phyloP scores from a whole-genome alignment of 2,797 vertebrate species.

The Acestrorhynchus altus region DNA sequence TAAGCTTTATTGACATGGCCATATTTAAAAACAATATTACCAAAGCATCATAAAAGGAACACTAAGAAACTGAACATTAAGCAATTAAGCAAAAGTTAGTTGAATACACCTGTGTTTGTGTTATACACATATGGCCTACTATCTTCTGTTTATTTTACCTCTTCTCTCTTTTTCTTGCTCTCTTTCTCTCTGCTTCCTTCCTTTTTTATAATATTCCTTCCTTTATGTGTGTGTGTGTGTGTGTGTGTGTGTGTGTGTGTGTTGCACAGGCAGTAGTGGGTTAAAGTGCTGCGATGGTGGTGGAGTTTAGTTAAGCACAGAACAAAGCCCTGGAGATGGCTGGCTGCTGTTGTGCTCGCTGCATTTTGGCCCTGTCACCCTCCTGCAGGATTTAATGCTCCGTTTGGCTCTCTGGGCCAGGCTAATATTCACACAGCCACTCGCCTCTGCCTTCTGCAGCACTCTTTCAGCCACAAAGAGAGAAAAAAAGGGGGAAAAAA shows the following conservation, averaged over 20 bases:
- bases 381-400: conserved; percentile 96
- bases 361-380: conserved; percentile 90
- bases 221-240: conserved; percentile 61
- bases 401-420: conserved; percentile 91
- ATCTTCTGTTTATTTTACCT: not conserved
- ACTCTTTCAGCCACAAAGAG: conserved; percentile 1
- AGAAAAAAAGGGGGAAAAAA: not conserved
- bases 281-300: conserved; percentile 92
- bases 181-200: not conserved
- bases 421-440: conserved; percentile 78
- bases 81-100: too few species aligned
- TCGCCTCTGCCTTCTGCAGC: not conserved
- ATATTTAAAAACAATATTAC: too few species aligned
- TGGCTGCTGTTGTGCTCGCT: conserved; percentile 86
- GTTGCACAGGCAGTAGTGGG: conserved; percentile 94
- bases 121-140: not conserved
- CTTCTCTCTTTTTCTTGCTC: not conserved
- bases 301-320: conserved; percentile 98
- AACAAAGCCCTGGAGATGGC: conserved; percentile 90
- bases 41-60: too few species aligned
- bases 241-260: conserved; percentile 56
- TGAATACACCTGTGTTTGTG: too few species aligned
- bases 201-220: not conserved
- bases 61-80: too few species aligned
- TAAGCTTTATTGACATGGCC: not conserved